Evolutionary conservation across 2,888 invertebrate species (phyloP).

Genomic region (Phyllotreta cruciferae): DNA sequence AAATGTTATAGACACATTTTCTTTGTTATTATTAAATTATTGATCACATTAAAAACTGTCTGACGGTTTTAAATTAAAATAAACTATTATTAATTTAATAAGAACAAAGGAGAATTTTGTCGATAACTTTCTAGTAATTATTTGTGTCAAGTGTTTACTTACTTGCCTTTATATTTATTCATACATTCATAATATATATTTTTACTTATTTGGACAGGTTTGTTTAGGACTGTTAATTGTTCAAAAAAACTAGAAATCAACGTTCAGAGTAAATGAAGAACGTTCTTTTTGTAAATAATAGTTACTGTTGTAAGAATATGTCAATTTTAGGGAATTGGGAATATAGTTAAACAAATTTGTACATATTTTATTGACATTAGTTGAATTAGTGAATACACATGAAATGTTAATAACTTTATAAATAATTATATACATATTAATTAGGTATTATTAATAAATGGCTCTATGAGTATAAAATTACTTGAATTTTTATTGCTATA

Average conservation of each 20-base stretch:
- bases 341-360: conserved; percentile 64
- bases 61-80: neutral
- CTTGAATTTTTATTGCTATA: conserved; percentile 20
- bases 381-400: conserved; percentile 61
- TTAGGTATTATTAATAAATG: conserved; percentile 62
- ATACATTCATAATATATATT: conserved; percentile 54
- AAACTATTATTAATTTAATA: neutral
- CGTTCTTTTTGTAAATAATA: conserved; percentile 49
- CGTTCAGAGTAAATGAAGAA: conserved; percentile 33
- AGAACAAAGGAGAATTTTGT: too few relatives aligned
- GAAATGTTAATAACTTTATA: conserved; percentile 63
- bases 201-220: conserved; percentile 52
- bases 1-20: neutral
- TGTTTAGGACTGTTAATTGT: conserved; percentile 57
- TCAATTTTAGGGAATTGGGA: conserved; percentile 77
- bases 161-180: conserved; percentile 50
- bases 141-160: conserved; percentile 44
- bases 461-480: conserved; percentile 52
- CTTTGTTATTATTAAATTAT: neutral
- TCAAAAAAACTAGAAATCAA: conserved; percentile 46
- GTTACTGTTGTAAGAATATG: conserved; percentile 70
- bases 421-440: conserved; percentile 62
- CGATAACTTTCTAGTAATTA: conserved; percentile 32
- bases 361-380: conserved; percentile 67
- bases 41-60: conserved; percentile 12